Evolutionary conservation across 1,140 invertebrate species (phyloP).

Genomic region (Archivesica marissinica): DNA sequence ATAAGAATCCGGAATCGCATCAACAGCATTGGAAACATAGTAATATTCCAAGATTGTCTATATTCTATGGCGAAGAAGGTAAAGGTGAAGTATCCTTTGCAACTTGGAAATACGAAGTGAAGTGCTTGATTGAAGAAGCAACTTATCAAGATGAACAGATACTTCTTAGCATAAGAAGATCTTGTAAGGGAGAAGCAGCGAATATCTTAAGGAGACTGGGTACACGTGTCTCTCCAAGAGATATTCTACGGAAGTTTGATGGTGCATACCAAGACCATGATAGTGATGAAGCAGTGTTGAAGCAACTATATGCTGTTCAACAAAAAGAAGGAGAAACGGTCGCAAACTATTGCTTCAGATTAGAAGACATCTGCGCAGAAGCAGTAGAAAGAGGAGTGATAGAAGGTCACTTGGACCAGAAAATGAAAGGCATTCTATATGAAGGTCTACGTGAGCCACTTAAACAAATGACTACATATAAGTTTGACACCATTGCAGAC

Average conservation of each 20-base stretch:
- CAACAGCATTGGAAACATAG: neutral
- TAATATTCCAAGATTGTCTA: constrained; percentile 14
- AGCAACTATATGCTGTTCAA: constrained; percentile 5
- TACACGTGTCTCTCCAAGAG: neutral
- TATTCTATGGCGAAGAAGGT: constrained; percentile 31
- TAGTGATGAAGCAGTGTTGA: neutral
- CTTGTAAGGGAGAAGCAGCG: constrained; percentile 3
- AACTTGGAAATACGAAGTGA: constrained; percentile 34
- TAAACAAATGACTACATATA: neutral
- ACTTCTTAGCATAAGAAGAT: constrained; percentile 23
- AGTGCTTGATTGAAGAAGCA: constrained; percentile 9
- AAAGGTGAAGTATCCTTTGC: constrained; percentile 20
- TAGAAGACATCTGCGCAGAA: neutral
- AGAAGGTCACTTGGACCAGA: neutral
- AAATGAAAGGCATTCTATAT: neutral
- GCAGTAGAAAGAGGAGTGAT: neutral
- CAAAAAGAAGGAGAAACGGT: neutral
- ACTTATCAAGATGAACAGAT: neutral
- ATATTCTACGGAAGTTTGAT: neutral
- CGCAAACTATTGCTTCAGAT: neutral
- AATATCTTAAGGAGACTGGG: constrained; percentile 32
- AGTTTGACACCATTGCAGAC: neutral
- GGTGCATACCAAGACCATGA: neutral
- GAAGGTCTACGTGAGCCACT: neutral
- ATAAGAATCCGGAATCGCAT: neutral